Base-by-base conservation (phyloP, 2,113 vertebrate genomes). In the Oreotrochilus melanogaster region DNA sequence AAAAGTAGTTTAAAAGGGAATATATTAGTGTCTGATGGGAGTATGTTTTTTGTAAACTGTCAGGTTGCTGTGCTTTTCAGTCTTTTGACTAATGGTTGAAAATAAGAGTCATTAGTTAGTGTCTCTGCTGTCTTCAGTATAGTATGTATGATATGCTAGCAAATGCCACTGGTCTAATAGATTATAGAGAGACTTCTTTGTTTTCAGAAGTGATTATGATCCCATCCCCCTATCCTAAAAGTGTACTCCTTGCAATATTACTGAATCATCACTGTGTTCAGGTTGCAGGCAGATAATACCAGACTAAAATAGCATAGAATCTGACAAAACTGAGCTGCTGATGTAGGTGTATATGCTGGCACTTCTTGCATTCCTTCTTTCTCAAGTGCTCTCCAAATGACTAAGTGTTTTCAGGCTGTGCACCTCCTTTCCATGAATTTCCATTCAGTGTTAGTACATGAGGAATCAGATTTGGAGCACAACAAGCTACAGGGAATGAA, bases 321-420 rank as follows among this genome's bases (percentile, higher is more conserved):
- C 84, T 64, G 79, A 94, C 82, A 82, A 93, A n/a, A 93, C 42
- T n/a, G 64, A 92, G 60, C 80, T 86, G 30, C 31, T 75, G 56
- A 51, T 88, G 91, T 89, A 87, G 91, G 73, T 95, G 78, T 88
- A 78, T 80, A 74, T 86, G 74, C 78, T 93, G 91, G 65, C 80
- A 94, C 48, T 94, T 89, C 31, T 80, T 88, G 13, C 33, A 39
- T 90, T 92, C 64, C 79, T 94, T 78, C 31, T 81, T 67, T 90
- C 60, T 95, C 35, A 92, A 89, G 73, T 88, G 22, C 67, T 95
- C 42, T 94, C 47, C 37, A 86, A 88, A 83, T 94, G 91, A 91
- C 89, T 95, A 79, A 94, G 76, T 95, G 71, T 86, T 95, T 94
- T 89, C 58, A 86, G 83, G 48, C 72, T 70, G 10, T 88, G 56